Evolutionary conservation across 2,797 vertebrate species (phyloP), one percentile per base, ranked within the genome.

Genomic region (Apodemus agrarius): DNA sequence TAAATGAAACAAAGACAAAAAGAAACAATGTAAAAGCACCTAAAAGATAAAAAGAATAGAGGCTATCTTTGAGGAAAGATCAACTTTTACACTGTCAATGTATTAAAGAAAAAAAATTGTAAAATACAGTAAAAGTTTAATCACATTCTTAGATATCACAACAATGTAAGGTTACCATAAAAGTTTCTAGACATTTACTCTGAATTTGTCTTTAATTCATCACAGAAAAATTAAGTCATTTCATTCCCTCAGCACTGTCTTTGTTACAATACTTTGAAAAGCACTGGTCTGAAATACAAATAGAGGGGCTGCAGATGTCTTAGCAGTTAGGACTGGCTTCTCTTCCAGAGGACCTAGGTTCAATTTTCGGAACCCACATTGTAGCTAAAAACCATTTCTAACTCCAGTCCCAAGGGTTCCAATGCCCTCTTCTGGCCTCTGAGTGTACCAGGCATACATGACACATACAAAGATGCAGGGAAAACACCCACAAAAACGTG

Each of bases 231-330:
- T 69, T 40, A 76, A 85, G 76, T 72, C 24, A 85, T 8, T 86
- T 22, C 13, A 89, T 63, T 34, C 91, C 59, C 76, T n/a, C n/a
- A 90, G 14, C 88, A 95, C 3, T 80, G 31, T 72, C 43, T n/a
- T 72, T 7, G 90, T 34, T 31, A 88, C 10, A 34, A 84, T 7
- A 78, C 40, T 87, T 83, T 72, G 34, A 94, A 37, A 54, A 93
- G 17, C 22, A 59, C 65, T 91, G n/a, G 49, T 92, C 80, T 87
- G 78, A 97, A 96, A 86, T 40, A 69, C 52, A 80, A 94, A 74
- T 22, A 74, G 37, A 74, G 19, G 9, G n/a, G 72, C 3, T 69
- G 34, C 67, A 69, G 2, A 69, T n/a, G 67, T 6, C 34, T 67
- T 67, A 67, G 65, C 65, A 67, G 65, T 34, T 67, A 34, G 31